Conservation (phyloP, 1,140 invertebrate species). For the Caenorhabditis inopinata region DNA sequence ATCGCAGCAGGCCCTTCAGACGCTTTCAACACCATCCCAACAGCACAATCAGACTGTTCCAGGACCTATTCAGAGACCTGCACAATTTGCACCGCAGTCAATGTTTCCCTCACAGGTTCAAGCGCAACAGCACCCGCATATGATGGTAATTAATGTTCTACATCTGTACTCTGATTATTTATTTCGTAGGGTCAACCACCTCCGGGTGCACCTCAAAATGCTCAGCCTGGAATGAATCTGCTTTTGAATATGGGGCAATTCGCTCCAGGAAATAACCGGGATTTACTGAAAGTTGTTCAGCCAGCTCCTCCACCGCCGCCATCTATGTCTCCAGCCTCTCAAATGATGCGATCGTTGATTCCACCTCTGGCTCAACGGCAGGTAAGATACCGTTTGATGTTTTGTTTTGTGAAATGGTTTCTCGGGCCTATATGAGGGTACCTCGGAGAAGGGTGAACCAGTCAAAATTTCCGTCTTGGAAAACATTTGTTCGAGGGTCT, state of each 20-base stretch:
- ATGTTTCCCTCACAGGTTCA: not conserved
- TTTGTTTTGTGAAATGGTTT: not conserved
- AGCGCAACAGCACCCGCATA: not conserved
- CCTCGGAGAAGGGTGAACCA: too few species aligned
- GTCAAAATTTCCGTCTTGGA: too few species aligned
- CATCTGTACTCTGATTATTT: too few species aligned
- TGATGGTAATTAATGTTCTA: not conserved
- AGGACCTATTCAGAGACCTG: not conserved
- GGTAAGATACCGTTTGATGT: not conserved
- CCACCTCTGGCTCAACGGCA: not conserved
- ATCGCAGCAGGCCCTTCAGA: not conserved
- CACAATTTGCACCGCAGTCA: not conserved
- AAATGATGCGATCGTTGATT: slow-evolving; percentile 16
- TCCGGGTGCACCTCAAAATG: not conserved
- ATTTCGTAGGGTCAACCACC: not conserved
- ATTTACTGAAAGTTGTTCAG: slow-evolving; percentile 9
- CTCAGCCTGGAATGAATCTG: not conserved
- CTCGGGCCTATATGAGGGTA: too few species aligned
- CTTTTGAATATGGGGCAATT: not conserved
- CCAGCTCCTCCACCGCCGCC: not conserved
- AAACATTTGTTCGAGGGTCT: too few species aligned
- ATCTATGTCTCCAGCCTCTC: not conserved
- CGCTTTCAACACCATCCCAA: not conserved
- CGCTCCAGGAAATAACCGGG: not conserved
- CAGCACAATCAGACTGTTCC: not conserved